Conservation (phyloP, 2,797 vertebrate genomes). For the Alectoris magna region DNA sequence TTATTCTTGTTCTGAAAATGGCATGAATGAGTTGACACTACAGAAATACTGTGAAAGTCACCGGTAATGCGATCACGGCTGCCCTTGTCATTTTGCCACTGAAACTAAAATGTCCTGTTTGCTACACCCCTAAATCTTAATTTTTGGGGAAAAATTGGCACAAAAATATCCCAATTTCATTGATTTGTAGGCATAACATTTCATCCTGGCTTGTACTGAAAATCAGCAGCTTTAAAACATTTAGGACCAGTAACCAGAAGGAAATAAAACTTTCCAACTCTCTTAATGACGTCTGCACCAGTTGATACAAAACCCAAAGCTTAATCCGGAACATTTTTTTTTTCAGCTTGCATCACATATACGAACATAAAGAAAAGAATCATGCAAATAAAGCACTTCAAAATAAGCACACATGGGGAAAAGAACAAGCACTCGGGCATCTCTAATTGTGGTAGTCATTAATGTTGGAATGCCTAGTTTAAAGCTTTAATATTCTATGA, state of each 20-base stretch:
- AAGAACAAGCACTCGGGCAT: not conserved
- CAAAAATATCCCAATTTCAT: not conserved
- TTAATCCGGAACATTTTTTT: not conserved
- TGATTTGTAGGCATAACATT: not conserved
- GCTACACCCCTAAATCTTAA: not conserved
- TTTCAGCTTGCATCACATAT: not conserved
- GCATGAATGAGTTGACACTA: not conserved
- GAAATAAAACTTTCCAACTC: not conserved
- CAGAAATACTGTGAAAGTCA: not conserved
- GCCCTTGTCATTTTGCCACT: not conserved
- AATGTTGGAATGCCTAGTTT: not conserved
- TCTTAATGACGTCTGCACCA: not conserved
- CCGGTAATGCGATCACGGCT: not conserved
- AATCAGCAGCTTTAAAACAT: not conserved
- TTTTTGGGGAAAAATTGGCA: not conserved
- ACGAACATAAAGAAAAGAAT: not conserved
- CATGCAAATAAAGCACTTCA: not conserved
- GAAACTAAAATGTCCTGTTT: not conserved
- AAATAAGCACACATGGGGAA: not conserved
- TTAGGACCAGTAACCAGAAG: not conserved
- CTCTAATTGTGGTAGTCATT: not conserved
- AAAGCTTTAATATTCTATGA: not conserved
- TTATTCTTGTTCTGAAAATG: not conserved
- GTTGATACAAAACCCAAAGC: not conserved
- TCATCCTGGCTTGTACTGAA: not conserved